Percentiles rank a stretch among this genome's conserved stretches.
phyloP scores from a whole-genome alignment of 2,113 vertebrate genomes.

The Nannobrachium achirus region DNA sequence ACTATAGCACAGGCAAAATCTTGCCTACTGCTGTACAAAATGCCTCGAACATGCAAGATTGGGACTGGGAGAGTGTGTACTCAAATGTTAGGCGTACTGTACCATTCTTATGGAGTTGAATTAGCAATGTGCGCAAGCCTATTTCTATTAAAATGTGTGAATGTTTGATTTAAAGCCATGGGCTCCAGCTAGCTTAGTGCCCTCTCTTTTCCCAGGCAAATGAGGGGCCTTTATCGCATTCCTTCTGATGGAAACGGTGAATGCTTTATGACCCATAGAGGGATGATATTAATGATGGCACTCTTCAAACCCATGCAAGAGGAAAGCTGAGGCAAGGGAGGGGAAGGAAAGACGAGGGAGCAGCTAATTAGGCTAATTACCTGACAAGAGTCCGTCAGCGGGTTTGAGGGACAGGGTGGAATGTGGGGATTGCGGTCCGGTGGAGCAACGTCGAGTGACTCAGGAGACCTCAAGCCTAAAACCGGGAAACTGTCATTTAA shows the following conservation, averaged over 20 bases:
- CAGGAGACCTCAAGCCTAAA: slow-evolving; percentile 3
- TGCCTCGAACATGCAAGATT: neutral
- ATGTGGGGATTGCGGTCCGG: slow-evolving; percentile 36
- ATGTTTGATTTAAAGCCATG: slow-evolving; percentile 42
- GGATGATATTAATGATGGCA: slow-evolving; percentile 63
- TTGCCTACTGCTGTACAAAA: neutral
- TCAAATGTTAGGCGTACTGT: neutral
- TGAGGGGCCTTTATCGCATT: slow-evolving; percentile 46
- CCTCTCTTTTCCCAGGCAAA: slow-evolving; percentile 15
- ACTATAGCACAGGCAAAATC: neutral
- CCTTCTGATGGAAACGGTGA: slow-evolving; percentile 44
- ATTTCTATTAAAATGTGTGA: slow-evolving; percentile 31
- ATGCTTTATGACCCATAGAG: slow-evolving; percentile 62
- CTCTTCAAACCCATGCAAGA: slow-evolving; percentile 40
- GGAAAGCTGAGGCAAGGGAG: slow-evolving; percentile 39
- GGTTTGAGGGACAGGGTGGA: slow-evolving; percentile 50
- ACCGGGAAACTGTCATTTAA: too few species aligned
- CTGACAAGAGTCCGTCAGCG: slow-evolving; percentile 57
- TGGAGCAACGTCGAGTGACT: slow-evolving; percentile 48
- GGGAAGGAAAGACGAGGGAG: slow-evolving; percentile 40
- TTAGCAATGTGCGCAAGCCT: slow-evolving; percentile 19
- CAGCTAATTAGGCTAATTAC: slow-evolving; percentile 72
- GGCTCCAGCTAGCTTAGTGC: slow-evolving; percentile 22
- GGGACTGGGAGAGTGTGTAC: too few species aligned
- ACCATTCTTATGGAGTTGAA: neutral